Evolutionary conservation across 2,113 vertebrate species (phyloP).

Genomic region (Labrus mixtus): DNA sequence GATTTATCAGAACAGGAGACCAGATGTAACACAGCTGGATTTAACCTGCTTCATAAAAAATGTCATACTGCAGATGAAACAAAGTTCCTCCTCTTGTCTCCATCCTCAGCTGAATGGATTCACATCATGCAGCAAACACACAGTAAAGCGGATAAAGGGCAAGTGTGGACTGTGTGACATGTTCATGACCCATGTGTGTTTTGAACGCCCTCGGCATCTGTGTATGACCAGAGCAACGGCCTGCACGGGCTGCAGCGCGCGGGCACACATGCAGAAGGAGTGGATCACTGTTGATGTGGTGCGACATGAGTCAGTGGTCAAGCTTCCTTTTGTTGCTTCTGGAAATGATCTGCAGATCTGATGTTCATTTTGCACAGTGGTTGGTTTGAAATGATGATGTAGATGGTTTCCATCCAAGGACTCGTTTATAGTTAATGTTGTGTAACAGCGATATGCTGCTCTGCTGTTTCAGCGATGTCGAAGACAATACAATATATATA

Average conservation of each 20-base stretch:
- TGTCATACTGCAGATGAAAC: background rate
- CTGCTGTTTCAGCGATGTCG: background rate
- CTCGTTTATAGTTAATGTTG: background rate
- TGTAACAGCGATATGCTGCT: background rate
- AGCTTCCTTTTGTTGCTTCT: slow-evolving; percentile 15
- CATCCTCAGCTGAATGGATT: background rate
- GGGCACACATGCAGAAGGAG: slow-evolving; percentile 41
- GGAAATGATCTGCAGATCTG: slow-evolving; percentile 15
- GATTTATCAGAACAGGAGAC: background rate
- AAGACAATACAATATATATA: background rate
- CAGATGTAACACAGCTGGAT: background rate
- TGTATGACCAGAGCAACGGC: slow-evolving; percentile 11
- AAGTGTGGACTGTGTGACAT: background rate
- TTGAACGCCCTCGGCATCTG: background rate
- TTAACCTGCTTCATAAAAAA: background rate
- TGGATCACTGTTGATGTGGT: slow-evolving; percentile 15
- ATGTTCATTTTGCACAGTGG: background rate
- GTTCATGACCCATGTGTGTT: slow-evolving; percentile 4
- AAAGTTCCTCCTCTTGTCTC: background rate
- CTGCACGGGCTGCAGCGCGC: slow-evolving; percentile 10
- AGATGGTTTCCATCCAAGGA: slow-evolving; percentile 1
- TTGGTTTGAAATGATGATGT: slow-evolving; percentile 5
- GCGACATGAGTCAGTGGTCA: slow-evolving; percentile 22
- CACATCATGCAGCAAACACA: background rate
- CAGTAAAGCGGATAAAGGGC: background rate